Base-by-base conservation (phyloP, 2,888 invertebrate species). In the Spodoptera exigua region DNA sequence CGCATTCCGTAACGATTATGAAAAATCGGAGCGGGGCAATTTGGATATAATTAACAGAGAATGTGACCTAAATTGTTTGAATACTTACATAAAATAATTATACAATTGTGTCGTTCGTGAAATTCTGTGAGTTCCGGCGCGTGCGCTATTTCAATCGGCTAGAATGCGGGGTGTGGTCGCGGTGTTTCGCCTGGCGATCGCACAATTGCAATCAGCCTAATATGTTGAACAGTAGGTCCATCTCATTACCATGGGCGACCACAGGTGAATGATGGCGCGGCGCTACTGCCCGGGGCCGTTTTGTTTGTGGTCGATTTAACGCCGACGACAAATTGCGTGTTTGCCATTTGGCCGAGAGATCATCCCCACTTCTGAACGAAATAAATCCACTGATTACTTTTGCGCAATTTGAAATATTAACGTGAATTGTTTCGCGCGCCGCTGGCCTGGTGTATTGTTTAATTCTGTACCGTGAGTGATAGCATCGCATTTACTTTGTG, bases 241-340 rank as follows among this genome's bases (percentile, higher is more conserved):
- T 93, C 94, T 94, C 94, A 94, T 94, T 94, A 94, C 89, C 91
- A 91, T 91, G 90, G 90, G 80, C 84, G 89, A 94, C 93, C 94
- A 88, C 94, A 93, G 93, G 90, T 92, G 94, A 94, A 89, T 91
- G 92, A 93, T 92, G 94, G 90, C 85, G 86, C 81, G 83, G 84
- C 85, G 81, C 82, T 83, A 83, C 83, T 82, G 85, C 86, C 57
- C 81, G 81, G 80, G 83, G 83, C 84, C 90, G 90, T 92, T 94
- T 93, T 93, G 93, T 94, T 93, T 93, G 94, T 86, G 94, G 94
- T 93, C 92, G 91, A 92, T 94, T 94, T 92, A 93, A 91, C 91
- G 89, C 89, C 84, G 85, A 87, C 89, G 91, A 93, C 93, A 92
- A 94, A 93, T 93, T 93, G 90, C 88, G 89, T 91, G 93, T 93